These are phyloP conservation scores for Lepidurus apus DNA, from an alignment of 1,140 invertebrate genomes.

Conservation along the genomic window DNA sequence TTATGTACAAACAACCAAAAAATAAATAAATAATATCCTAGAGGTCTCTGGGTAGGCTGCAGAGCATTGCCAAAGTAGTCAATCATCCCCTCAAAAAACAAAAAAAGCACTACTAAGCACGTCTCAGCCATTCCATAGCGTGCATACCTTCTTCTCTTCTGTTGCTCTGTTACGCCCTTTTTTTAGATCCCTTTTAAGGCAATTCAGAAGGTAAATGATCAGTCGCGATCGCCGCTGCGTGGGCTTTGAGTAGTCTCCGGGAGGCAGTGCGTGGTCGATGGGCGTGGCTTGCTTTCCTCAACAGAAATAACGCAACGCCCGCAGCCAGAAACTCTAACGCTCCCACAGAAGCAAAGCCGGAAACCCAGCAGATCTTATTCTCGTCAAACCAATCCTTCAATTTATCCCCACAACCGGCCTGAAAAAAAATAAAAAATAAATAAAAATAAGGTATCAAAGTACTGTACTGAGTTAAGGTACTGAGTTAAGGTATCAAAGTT, in stretches of 20 bases:
- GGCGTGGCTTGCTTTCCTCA: conserved; percentile 26
- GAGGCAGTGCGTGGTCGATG: conserved; percentile 29
- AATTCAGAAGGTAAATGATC: conserved; percentile 31
- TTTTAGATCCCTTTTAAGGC: conserved; percentile 21
- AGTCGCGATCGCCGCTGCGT: conserved; percentile 25
- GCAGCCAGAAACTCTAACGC: conserved; percentile 35
- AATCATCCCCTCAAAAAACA: too few relatives aligned
- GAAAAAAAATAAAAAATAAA: not conserved
- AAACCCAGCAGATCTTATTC: conserved; percentile 35
- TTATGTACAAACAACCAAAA: not conserved
- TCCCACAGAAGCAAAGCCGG: conserved; percentile 34
- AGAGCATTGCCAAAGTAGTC: not conserved
- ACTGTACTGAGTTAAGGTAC: too few relatives aligned
- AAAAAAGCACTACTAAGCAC: too few relatives aligned
- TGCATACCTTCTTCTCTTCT: too few relatives aligned
- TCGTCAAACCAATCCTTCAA: conserved; percentile 33
- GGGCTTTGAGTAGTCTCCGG: conserved; percentile 6
- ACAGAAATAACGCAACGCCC: conserved; percentile 33
- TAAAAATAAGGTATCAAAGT: not conserved
- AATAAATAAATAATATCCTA: not conserved
- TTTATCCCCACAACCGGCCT: conserved; percentile 32
- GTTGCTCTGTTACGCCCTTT: too few relatives aligned
- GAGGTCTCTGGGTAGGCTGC: not conserved
- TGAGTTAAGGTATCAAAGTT: too few relatives aligned
- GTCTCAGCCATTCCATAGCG: too few relatives aligned